These are phyloP conservation scores for Drosophila seguyi DNA, from an alignment of 1,140 invertebrate species.

Conservation along the genomic window DNA sequence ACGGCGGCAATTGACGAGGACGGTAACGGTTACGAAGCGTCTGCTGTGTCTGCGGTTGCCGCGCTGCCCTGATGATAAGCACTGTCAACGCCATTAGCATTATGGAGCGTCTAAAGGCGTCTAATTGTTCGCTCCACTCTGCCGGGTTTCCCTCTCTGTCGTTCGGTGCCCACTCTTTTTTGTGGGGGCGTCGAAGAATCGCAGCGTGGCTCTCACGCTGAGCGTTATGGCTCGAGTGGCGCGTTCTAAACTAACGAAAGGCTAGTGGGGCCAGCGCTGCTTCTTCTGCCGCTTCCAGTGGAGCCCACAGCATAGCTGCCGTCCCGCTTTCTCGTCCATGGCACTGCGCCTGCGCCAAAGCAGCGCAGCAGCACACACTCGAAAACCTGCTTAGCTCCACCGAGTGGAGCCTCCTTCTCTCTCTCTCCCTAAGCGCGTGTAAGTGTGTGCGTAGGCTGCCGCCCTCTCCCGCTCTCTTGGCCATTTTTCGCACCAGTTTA, in stretches of 20 bases:
- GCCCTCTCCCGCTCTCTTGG: constrained; percentile 59
- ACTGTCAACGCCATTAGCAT: constrained; percentile 85
- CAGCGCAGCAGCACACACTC: constrained; percentile 38
- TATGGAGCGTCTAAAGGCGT: constrained; percentile 79
- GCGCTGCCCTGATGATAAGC: constrained; percentile 70
- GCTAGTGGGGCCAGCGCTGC: constrained; percentile 42
- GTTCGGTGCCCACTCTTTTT: neutral
- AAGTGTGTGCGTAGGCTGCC: constrained; percentile 20
- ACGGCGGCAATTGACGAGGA: constrained; percentile 35
- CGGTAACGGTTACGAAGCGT: constrained; percentile 37
- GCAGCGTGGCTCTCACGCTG: constrained; percentile 47
- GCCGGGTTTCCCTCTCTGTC: constrained; percentile 16
- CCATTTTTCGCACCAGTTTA: constrained; percentile 84
- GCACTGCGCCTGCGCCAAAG: constrained; percentile 70
- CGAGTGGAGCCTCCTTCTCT: constrained; percentile 39
- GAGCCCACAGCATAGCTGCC: constrained; percentile 27
- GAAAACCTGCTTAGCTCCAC: constrained; percentile 64
- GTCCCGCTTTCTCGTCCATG: constrained; percentile 48
- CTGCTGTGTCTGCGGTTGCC: constrained; percentile 56
- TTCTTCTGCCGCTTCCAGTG: constrained; percentile 62
- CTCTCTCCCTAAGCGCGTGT: neutral
- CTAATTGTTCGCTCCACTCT: constrained; percentile 67
- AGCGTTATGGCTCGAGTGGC: constrained; percentile 68
- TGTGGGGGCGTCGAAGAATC: constrained; percentile 65
- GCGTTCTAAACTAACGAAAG: constrained; percentile 39